Evolutionary conservation across 1,140 invertebrate species (phyloP), one percentile per base, ranked within the genome.

Genomic region (Meloidogyne chitwoodi): DNA sequence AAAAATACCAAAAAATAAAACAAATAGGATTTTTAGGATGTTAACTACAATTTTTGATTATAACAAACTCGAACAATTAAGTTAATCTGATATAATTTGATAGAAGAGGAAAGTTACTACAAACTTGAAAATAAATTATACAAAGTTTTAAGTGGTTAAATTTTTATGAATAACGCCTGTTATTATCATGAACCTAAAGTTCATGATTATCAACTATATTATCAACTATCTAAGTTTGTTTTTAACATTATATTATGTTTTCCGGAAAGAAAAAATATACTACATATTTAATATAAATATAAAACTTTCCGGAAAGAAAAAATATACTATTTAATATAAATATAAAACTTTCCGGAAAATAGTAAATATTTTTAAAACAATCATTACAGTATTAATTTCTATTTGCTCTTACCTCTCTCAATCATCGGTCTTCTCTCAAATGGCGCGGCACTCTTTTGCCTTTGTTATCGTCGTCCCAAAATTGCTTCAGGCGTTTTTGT

Each of bases 401-500:
- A 80, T 16, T 27, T 86, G 1, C 71, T 86, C 0, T 66, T 87
- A 56, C 85, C 85, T 41, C 76, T 86, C 19, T 75, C 84, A 10
- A 48, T 87, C 38, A 29, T 86, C 24, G 85, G 85, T 16, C 77
- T 86, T 14, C 71, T 86, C 61, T 81, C 85, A 67, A 86, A 86
- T 66, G 80, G 81, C 12, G 76, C 76, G 31, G 85, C 85, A 22
- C 77, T 86, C 74, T 79, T 86, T 26, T 86, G 84, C 69, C 72
- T 86, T 8, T 87, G 85, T 72, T 81, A 81, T 65, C 85, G 85
- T 14, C 85, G 85, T 14, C 84, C 85, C 11, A 87, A 84, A 69
- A 86, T 86, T 38, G 86, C 84, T 44, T 86, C 85, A 12, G 85
- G 85, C 12, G 85, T 87, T n/a, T 86, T 86, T 77, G 75, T 86